Evolutionary conservation across 1,140 invertebrate genomes (phyloP).

Genomic region (Maconellicoccus hirsutus): DNA sequence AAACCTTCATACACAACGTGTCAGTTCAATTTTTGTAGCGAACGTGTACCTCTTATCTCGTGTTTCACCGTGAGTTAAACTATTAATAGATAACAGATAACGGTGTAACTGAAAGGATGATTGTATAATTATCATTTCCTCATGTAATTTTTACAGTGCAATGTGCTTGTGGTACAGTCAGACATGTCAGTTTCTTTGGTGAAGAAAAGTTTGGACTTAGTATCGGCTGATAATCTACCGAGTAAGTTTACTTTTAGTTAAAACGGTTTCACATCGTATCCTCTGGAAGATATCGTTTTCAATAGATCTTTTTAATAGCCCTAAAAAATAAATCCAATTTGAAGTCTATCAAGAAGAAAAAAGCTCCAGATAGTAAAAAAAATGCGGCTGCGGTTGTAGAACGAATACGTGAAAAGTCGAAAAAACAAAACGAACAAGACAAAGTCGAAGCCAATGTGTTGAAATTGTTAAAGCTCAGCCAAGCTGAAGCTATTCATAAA

Average conservation of each 20-base stretch:
- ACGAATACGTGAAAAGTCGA: not conserved
- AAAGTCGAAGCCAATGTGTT: not conserved
- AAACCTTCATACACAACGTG: too few relatives aligned
- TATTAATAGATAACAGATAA: not conserved
- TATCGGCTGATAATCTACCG: not conserved
- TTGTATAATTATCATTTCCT: not conserved
- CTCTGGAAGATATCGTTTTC: not conserved
- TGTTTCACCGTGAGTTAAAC: not conserved
- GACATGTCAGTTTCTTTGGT: slow-evolving; percentile 12
- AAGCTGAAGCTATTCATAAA: not conserved
- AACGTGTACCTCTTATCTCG: too few relatives aligned
- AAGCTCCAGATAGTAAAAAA: not conserved
- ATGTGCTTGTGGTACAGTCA: not conserved
- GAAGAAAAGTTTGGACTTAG: slow-evolving; percentile 13
- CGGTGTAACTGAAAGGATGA: not conserved
- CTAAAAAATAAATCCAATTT: not conserved
- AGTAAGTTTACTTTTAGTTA: not conserved
- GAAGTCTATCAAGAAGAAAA: not conserved
- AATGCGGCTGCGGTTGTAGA: not conserved
- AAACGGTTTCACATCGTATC: not conserved
- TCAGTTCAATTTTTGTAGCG: too few relatives aligned
- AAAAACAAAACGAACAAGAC: not conserved
- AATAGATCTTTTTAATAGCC: not conserved
- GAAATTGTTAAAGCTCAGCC: not conserved
- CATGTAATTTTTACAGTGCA: not conserved